Base-by-base conservation (phyloP, 2,888 invertebrate genomes). In the Hirudinaria manillensis region DNA sequence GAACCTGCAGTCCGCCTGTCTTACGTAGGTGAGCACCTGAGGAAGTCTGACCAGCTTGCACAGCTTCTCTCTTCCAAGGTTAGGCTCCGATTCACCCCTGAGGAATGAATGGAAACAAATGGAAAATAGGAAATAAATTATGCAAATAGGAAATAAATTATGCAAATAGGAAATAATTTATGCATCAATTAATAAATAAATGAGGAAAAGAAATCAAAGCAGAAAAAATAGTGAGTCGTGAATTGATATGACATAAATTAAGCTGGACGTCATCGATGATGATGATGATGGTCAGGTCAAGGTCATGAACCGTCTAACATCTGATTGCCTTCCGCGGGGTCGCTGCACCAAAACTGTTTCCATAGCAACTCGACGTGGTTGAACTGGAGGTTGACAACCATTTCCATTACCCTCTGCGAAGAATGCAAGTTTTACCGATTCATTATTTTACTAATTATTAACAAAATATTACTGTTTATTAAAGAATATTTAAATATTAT, bases 361-460 rank as follows among this genome's bases (percentile, higher is more conserved):
- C 97, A 95, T 34, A 94, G 87, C 55, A 92, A 91, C 85, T 97
- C 96, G 78, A 97, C 91, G 0, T 91, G 91, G 65, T 89, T 89
- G 83, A 96, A 93, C 87, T 96, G 94, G 79, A 98, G 89, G 82
- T 92, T 92, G 66, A 93, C 89, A 76, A 97, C 92, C 34, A 93
- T 93, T 83, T 94, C 93, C 81, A 98, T 88, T 85, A 98, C 92
- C 77, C 93, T 92, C 87, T 89, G 89, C 3, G 83, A 82, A 68
- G 74, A 10, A 36, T 45, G 45, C 45, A 45, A 45, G 45, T 4
- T 45, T 10, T 53, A 2, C 13, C 6, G 13, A 13, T 61, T 61
- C 3, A 61, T 61, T 13, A 61, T 7, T 61, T 13, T 3, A 61
- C 13, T 61, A 61, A 61, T 61, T 61, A 38, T 38, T 38, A 38